These are phyloP conservation scores for Aquatica leii DNA, from an alignment of 2,888 invertebrate species.

Conservation along the genomic window DNA sequence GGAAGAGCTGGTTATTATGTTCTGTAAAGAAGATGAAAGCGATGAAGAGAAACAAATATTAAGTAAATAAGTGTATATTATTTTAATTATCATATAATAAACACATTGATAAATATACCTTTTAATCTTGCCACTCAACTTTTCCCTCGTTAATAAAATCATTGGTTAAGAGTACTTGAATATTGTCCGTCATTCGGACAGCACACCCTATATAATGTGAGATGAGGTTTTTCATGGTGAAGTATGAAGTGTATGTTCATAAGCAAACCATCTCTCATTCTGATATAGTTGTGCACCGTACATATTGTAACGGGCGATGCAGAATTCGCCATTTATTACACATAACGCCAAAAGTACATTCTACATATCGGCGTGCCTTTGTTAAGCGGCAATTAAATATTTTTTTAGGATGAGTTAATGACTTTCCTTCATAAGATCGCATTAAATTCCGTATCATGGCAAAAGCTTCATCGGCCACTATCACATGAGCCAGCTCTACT, in stretches of 20 bases:
- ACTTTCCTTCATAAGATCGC: neutral
- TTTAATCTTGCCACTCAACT: neutral
- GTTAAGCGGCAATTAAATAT: slow-evolving; percentile 1
- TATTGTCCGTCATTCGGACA: neutral
- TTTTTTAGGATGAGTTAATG: neutral
- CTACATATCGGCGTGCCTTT: neutral
- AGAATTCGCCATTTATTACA: slow-evolving; percentile 14
- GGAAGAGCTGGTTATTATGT: slow-evolving; percentile 20
- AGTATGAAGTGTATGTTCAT: neutral
- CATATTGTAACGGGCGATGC: slow-evolving; percentile 6
- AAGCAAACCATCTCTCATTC: neutral
- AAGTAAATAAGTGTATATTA: neutral
- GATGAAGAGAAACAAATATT: neutral
- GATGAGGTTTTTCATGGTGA: neutral
- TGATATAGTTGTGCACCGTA: neutral
- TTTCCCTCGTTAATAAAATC: slow-evolving; percentile 1
- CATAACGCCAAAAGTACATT: slow-evolving; percentile 8
- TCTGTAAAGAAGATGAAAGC: slow-evolving; percentile 3
- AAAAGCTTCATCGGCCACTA: slow-evolving; percentile 1
- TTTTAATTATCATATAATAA: neutral
- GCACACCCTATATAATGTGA: neutral
- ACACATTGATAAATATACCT: neutral
- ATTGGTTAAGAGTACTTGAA: slow-evolving; percentile 1
- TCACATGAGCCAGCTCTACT: neutral
- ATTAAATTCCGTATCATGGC: neutral